Percentiles rank a stretch among this genome's conserved stretches.
Evolutionary conservation across 1,140 invertebrate genomes (phyloP).

Genomic region (Notospermus geniculatus): DNA sequence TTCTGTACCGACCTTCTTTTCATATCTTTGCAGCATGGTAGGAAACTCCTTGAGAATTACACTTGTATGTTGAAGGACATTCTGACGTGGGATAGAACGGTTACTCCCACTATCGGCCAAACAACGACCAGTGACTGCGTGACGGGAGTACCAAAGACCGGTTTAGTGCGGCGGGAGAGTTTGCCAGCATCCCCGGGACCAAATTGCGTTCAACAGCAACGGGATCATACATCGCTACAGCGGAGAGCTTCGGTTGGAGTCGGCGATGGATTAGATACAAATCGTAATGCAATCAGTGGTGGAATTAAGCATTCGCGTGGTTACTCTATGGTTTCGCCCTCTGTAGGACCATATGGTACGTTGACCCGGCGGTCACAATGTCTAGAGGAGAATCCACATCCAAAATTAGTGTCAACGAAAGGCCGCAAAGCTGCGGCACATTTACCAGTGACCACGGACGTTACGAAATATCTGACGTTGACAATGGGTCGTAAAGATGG

Average conservation of each 20-base stretch:
- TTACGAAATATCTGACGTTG: constrained; percentile 4
- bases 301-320: neutral
- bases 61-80: neutral
- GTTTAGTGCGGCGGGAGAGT: neutral
- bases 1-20: too few species aligned
- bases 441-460: constrained; percentile 7
- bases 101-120: constrained; percentile 3
- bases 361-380: too few species aligned
- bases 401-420: too few species aligned
- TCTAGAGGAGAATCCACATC: too few species aligned
- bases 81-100: neutral
- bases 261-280: neutral
- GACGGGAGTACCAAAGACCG: neutral
- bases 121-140: neutral
- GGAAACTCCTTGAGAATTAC: constrained; percentile 7
- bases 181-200: neutral
- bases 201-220: neutral
- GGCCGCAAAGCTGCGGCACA: neutral
- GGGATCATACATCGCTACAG: neutral
- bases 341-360: neutral
- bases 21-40: constrained; percentile 3
- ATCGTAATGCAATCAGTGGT: neutral
- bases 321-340: neutral
- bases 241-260: neutral
- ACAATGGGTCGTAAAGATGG: too few species aligned